Evolutionary conservation across 1,140 invertebrate genomes (phyloP), one percentile per base, ranked within the genome.

Genomic region (Sinella curviseta): DNA sequence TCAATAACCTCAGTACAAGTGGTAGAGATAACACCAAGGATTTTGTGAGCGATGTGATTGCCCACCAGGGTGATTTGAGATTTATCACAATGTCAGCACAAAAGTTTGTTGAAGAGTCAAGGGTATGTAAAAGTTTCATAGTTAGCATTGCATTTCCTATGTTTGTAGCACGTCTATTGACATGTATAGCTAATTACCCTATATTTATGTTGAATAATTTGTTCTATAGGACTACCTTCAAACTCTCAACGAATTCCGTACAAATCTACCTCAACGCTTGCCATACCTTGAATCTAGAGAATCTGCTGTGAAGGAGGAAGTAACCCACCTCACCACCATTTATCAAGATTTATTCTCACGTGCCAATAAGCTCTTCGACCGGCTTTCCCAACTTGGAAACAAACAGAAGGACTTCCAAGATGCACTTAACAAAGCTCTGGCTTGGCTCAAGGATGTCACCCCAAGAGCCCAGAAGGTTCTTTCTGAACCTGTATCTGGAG

Each of bases 41-140:
- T 81, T 96, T 98, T 87, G 92, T 95, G n/a, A 94, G 92, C 77
- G 96, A 98, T 87, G 94, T 98, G 0, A 96, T 97, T 83, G 93
- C 95, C 1, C 96, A 97, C 85, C 95, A 97, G 87, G 96, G 95
- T 0, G 96, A 98, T 88, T 87, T 97, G 0, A 89, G 96, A 31
- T 98, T 97, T 86, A 95, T 97, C 78, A 96, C 95, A 0, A 97
- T 98, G 93, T 92, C 94, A 0, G 95, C 94, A 0, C 95, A 97
- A 87, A 97, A 97, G 87, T 98, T 97, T 86, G 91, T 96, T 48
- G 95, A 97, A 84, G 95, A 97, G 86, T 94, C 94, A 84, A 96
- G 95, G 87, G 91, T 92, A 86, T 80, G 80, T 82, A n/a, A n/a
- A n/a, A 78, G 24, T 78, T 54, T 57, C 4, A 36, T 28, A 28